phyloP scores from a whole-genome alignment of 1,140 invertebrate species.

The Lineus longissimus region DNA sequence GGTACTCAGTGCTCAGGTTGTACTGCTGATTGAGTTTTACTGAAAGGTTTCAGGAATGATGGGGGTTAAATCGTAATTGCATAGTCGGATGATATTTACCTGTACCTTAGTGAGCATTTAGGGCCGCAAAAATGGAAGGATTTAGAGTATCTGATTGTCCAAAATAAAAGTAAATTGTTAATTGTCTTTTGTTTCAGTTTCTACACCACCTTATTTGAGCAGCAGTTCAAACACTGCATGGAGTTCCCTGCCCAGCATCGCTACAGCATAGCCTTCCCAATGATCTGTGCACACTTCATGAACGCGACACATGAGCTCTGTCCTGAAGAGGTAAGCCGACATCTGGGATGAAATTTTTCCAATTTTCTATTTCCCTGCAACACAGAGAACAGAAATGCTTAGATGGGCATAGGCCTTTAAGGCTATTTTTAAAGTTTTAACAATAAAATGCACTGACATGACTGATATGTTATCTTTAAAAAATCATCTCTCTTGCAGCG shows the following conservation, averaged over 20 bases:
- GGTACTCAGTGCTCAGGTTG: too few relatives aligned
- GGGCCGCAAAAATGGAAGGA: too few relatives aligned
- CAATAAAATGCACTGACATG: too few relatives aligned
- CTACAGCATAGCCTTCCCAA: slow-evolving; percentile 94
- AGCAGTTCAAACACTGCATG: slow-evolving; percentile 97
- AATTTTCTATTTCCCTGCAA: slow-evolving; percentile 12
- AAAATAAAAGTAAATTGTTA: background rate
- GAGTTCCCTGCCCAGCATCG: slow-evolving; percentile 97
- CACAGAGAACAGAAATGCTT: too few relatives aligned
- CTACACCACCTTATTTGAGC: slow-evolving; percentile 94
- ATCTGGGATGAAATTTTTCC: slow-evolving; percentile 23
- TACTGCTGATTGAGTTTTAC: too few relatives aligned
- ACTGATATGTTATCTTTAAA: slow-evolving; percentile 26
- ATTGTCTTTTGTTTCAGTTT: slow-evolving; percentile 62
- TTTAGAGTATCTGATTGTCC: too few relatives aligned
- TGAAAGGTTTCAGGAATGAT: too few relatives aligned
- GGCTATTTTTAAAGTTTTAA: too few relatives aligned
- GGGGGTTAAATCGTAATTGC: too few relatives aligned
- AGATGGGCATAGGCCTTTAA: too few relatives aligned
- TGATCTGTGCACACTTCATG: slow-evolving; percentile 97
- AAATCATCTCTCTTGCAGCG: slow-evolving; percentile 55
- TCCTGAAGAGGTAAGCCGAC: slow-evolving; percentile 78
- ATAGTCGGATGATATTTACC: too few relatives aligned
- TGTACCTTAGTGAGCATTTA: too few relatives aligned
- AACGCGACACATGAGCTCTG: slow-evolving; percentile 97